Conservation (phyloP, 2,113 vertebrate species). For the Erythrocercus mccallii region DNA sequence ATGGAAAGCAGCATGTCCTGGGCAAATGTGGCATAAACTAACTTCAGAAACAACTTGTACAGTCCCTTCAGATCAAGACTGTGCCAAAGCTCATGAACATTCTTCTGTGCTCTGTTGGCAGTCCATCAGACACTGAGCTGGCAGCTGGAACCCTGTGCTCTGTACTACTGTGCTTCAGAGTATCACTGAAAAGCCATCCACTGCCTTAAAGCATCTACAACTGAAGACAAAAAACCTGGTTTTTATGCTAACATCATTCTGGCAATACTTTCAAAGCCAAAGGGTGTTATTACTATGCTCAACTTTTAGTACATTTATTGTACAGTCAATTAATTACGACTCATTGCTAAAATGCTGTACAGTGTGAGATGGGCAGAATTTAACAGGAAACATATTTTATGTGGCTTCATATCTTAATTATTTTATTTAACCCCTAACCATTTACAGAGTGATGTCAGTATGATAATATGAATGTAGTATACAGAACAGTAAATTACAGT, state of each 20-base stretch:
- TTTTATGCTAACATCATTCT: not conserved
- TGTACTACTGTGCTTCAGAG: not conserved
- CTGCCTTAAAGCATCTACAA: not conserved
- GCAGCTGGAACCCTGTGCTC: not conserved
- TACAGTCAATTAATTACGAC: conserved; percentile 40
- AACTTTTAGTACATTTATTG: conserved; percentile 32
- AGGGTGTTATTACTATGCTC: conserved; percentile 5
- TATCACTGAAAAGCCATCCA: not conserved
- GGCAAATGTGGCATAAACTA: not conserved
- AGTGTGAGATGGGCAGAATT: conserved; percentile 12
- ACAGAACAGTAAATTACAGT: not conserved
- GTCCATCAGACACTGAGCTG: not conserved
- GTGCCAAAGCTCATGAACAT: not conserved
- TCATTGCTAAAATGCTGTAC: not conserved
- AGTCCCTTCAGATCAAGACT: not conserved
- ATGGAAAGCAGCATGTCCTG: not conserved
- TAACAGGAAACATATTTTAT: conserved; percentile 14
- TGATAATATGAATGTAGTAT: not conserved
- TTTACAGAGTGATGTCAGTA: not conserved
- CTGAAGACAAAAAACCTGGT: not conserved
- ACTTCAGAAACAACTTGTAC: not conserved
- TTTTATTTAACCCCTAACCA: not conserved
- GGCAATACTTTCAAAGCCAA: not conserved
- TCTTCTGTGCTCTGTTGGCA: not conserved
- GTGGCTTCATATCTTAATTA: not conserved